A percentile compares a stretch with the other conserved stretches of the same genome.
Conservation (phyloP, 2,888 invertebrate genomes). For the Griposia aprilina region DNA sequence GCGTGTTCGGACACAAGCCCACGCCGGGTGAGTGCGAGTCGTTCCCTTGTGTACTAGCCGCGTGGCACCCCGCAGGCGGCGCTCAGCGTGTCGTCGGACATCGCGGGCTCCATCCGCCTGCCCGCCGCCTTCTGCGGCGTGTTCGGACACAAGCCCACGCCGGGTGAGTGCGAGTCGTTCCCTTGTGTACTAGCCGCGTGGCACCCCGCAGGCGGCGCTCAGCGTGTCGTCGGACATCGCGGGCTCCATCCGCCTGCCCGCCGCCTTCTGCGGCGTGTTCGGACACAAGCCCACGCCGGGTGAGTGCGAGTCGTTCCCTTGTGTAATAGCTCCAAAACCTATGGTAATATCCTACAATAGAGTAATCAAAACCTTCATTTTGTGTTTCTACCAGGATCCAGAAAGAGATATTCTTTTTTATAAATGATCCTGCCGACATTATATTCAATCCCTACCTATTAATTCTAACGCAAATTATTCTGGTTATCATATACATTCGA, state of each 20-base stretch:
- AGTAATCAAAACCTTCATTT: not conserved
- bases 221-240: constrained; percentile 96
- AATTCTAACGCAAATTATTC: not conserved
- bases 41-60: no score
- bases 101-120: constrained; percentile 96
- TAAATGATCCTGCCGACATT: no score
- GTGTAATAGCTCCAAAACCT: no score
- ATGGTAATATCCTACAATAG: not conserved
- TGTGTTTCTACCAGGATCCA: no score
- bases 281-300: constrained; percentile 96
- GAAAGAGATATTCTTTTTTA: no score
- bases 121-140: constrained; percentile 96
- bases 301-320: constrained; percentile 56
- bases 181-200: no score
- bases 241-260: constrained; percentile 96
- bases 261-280: constrained; percentile 96
- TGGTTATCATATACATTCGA: no score
- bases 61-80: constrained; percentile 91
- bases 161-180: constrained; percentile 82
- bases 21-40: constrained; percentile 89
- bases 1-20: constrained; percentile 97
- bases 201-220: constrained; percentile 91
- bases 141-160: constrained; percentile 96
- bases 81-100: constrained; percentile 95
- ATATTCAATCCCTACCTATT: no score